These are phyloP conservation scores for Xylota segnis DNA, from an alignment of 2,888 invertebrate species.

Conservation along the genomic window DNA sequence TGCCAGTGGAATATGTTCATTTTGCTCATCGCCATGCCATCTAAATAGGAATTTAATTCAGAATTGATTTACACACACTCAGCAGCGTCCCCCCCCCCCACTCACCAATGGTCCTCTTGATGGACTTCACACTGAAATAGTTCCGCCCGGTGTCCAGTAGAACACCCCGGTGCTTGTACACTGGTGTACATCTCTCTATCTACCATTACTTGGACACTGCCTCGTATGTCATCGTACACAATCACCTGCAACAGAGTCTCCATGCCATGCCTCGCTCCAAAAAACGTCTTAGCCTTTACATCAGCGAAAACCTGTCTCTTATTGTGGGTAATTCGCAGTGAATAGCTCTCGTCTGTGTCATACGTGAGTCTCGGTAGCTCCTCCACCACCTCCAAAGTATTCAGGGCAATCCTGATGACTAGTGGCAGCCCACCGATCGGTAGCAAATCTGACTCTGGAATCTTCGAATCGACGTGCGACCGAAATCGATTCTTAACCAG, in stretches of 20 bases:
- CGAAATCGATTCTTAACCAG: slow-evolving; percentile 81
- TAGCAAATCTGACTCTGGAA: slow-evolving; percentile 79
- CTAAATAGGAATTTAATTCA: slow-evolving; percentile 82
- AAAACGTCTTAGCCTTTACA: slow-evolving; percentile 86
- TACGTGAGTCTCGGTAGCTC: slow-evolving; percentile 83
- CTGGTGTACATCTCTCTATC: slow-evolving; percentile 90
- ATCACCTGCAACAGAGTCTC: slow-evolving; percentile 85
- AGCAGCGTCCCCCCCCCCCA: background rate
- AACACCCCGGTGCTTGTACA: slow-evolving; percentile 94
- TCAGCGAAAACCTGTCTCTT: slow-evolving; percentile 84
- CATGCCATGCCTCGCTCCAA: slow-evolving; percentile 87
- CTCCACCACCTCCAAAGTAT: slow-evolving; percentile 52
- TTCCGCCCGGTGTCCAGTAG: slow-evolving; percentile 96
- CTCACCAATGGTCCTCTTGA: slow-evolving; percentile 90
- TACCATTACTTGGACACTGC: slow-evolving; percentile 86
- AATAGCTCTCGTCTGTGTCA: slow-evolving; percentile 86
- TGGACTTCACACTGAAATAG: slow-evolving; percentile 89
- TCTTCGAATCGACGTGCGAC: slow-evolving; percentile 81
- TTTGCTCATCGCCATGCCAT: slow-evolving; percentile 95
- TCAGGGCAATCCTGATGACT: slow-evolving; percentile 82
- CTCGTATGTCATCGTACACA: slow-evolving; percentile 83
- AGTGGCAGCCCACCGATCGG: slow-evolving; percentile 84
- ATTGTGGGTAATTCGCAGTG: slow-evolving; percentile 79
- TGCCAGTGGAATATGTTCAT: slow-evolving; percentile 98
- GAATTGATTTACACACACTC: too few species aligned